Conservation (phyloP, 64 coral and sea anemone species). For the Montipora sp. region DNA sequence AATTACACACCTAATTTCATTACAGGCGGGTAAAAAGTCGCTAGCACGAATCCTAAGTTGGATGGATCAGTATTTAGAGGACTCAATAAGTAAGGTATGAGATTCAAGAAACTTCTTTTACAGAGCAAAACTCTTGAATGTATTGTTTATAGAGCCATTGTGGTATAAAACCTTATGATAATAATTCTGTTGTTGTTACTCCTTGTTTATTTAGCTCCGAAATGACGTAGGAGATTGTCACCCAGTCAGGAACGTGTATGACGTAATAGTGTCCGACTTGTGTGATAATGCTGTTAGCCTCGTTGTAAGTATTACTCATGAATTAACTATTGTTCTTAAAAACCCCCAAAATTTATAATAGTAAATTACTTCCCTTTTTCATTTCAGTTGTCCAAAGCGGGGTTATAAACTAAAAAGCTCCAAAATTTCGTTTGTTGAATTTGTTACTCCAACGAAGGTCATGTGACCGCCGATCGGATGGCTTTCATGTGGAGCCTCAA, state of each 20-base stretch:
- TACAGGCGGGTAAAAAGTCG: constrained; percentile 25
- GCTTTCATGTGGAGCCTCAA: no score
- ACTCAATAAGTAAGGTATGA: constrained; percentile 51
- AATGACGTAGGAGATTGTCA: constrained; percentile 66
- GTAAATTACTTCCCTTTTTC: no score
- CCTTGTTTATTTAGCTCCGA: background rate
- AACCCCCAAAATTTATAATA: no score
- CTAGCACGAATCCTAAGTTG: constrained; percentile 45
- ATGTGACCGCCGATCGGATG: background rate
- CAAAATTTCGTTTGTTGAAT: background rate
- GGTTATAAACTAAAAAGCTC: background rate
- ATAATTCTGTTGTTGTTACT: background rate
- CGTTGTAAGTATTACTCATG: constrained; percentile 18
- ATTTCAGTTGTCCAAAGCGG: no score
- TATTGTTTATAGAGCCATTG: no score
- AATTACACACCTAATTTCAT: background rate
- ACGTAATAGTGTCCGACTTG: constrained; percentile 39
- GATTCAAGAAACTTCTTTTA: background rate
- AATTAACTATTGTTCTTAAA: no score
- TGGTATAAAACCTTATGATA: no score
- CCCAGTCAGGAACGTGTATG: constrained; percentile 54
- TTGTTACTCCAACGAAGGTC: background rate
- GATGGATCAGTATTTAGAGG: constrained; percentile 67
- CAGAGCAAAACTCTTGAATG: no score
- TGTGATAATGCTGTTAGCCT: constrained; percentile 35